These are phyloP conservation scores for Synchiropus splendidus DNA, from an alignment of 2,113 vertebrate genomes.

Conservation along the genomic window DNA sequence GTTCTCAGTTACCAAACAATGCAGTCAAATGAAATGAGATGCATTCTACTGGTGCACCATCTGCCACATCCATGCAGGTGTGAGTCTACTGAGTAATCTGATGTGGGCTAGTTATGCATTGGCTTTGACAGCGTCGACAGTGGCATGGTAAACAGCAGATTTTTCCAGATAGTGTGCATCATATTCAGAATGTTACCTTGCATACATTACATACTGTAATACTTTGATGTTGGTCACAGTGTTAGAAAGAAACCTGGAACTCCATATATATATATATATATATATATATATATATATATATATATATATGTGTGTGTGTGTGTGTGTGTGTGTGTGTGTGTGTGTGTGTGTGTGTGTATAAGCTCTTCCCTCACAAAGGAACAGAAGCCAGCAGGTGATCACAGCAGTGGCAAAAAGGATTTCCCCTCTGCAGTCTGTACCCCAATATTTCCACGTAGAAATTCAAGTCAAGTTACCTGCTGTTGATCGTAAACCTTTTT, in stretches of 20 bases:
- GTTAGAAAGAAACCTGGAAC: too few species aligned
- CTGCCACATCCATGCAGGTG: slow-evolving; percentile 51
- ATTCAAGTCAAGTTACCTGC: slow-evolving; percentile 28
- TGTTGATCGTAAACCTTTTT: slow-evolving; percentile 51
- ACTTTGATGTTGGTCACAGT: too few species aligned
- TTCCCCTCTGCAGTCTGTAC: too few species aligned
- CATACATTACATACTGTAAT: too few species aligned
- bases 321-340: too few species aligned
- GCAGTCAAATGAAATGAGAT: slow-evolving; percentile 45
- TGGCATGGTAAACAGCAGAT: slow-evolving; percentile 10
- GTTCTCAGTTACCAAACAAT: slow-evolving; percentile 32
- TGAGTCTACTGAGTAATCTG: slow-evolving; percentile 41
- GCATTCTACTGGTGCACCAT: slow-evolving; percentile 46
- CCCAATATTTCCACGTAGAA: neutral
- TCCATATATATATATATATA: too few species aligned
- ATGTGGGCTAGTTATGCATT: slow-evolving; percentile 29
- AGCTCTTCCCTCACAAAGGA: too few species aligned
- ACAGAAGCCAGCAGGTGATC: too few species aligned
- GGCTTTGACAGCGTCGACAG: slow-evolving; percentile 13
- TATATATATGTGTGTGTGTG: too few species aligned
- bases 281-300: too few species aligned
- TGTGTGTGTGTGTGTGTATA: too few species aligned
- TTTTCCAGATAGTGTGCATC: slow-evolving; percentile 11
- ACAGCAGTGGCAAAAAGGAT: too few species aligned
- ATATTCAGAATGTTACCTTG: slow-evolving; percentile 1